A percentile compares a stretch with the other conserved stretches of the same genome.
Evolutionary conservation across 2,797 vertebrate genomes (phyloP).

Genomic region (Diplodus sargus): DNA sequence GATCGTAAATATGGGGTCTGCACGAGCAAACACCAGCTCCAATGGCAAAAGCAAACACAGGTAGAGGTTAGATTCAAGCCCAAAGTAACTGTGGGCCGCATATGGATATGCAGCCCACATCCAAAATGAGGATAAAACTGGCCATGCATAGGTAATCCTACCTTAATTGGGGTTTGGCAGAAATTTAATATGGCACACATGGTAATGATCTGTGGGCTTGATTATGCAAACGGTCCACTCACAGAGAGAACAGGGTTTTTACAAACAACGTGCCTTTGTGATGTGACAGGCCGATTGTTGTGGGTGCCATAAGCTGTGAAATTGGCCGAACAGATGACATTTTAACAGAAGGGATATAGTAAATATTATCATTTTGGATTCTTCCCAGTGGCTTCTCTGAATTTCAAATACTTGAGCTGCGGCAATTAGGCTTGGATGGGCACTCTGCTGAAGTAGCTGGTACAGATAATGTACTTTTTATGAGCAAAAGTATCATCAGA

Average conservation of each 20-base stretch:
- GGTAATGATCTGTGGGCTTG: constrained; percentile 69
- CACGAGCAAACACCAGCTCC: neutral
- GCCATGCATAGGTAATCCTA: constrained; percentile 72
- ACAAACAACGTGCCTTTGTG: constrained; percentile 45
- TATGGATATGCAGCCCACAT: constrained; percentile 44
- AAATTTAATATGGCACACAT: constrained; percentile 65
- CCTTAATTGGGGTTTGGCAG: constrained; percentile 71
- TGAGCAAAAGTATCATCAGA: no score
- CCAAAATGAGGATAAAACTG: constrained; percentile 69
- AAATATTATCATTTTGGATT: constrained; percentile 4
- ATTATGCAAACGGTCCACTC: constrained; percentile 59
- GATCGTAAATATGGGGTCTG: constrained; percentile 28
- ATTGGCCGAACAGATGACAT: constrained; percentile 15
- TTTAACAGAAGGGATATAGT: constrained; percentile 13
- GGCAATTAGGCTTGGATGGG: no score
- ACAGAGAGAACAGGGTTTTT: constrained; percentile 39
- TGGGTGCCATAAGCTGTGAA: constrained; percentile 17
- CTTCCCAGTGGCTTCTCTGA: neutral
- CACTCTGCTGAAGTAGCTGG: no score
- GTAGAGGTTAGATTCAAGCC: constrained; percentile 34
- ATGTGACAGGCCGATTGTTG: constrained; percentile 20
- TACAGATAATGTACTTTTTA: no score
- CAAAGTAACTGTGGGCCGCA: constrained; percentile 54
- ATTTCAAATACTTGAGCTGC: neutral
- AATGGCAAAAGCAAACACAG: constrained; percentile 39